Evolutionary conservation across 2,797 vertebrate species (phyloP).

Genomic region (Diplodus sargus): DNA sequence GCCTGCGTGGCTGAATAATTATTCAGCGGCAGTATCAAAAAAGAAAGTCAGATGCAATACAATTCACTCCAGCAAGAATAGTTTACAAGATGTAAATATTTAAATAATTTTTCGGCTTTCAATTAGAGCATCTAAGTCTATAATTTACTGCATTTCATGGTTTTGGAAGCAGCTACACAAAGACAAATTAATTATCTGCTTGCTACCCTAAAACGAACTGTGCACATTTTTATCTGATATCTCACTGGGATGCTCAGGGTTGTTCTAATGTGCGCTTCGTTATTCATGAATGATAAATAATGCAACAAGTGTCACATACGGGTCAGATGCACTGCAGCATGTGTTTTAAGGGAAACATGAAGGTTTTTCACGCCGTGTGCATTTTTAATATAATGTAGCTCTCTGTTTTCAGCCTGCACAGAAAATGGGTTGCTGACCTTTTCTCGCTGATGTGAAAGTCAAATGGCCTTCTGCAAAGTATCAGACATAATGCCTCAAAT

Average conservation of each 20-base stretch:
- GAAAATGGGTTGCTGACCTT: constrained; percentile 44
- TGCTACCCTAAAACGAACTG: constrained; percentile 9
- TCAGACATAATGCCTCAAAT: constrained; percentile 54
- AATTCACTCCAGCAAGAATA: constrained; percentile 3
- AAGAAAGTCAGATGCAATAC: constrained; percentile 9
- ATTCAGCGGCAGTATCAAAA: constrained; percentile 24
- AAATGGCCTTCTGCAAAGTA: constrained; percentile 58
- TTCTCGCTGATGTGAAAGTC: constrained; percentile 29
- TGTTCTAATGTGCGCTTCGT: constrained; percentile 36
- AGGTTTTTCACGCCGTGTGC: constrained; percentile 37
- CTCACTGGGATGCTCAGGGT: constrained; percentile 23
- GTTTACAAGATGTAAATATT: constrained; percentile 20
- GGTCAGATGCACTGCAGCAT: constrained; percentile 31
- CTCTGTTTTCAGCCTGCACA: constrained; percentile 25
- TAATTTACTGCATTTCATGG: not conserved
- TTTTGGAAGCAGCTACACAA: constrained; percentile 6
- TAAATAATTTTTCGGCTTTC: constrained; percentile 13
- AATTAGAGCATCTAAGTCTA: not conserved
- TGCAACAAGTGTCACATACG: constrained; percentile 47
- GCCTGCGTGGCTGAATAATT: constrained; percentile 29
- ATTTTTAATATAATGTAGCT: constrained; percentile 37
- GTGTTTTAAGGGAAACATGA: constrained; percentile 28
- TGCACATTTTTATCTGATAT: constrained; percentile 23
- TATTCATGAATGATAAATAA: constrained; percentile 67
- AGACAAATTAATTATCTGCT: constrained; percentile 16